These are phyloP conservation scores for Glyptemys insculpta DNA, from an alignment of 2,797 vertebrate genomes.

Conservation along the genomic window DNA sequence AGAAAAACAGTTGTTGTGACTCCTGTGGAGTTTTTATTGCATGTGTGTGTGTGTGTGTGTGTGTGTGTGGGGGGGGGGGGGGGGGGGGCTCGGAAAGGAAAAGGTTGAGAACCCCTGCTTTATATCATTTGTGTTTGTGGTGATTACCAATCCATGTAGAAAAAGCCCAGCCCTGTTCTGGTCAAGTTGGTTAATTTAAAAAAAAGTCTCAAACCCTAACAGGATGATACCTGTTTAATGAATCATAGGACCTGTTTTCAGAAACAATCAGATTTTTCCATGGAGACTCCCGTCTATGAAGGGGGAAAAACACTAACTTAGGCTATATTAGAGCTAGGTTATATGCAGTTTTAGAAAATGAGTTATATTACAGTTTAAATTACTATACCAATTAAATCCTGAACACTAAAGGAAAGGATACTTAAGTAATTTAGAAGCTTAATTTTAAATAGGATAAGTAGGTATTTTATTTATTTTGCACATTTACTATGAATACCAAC, in stretches of 20 bases:
- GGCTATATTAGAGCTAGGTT: conserved; percentile 54
- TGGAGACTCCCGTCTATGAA: conserved; percentile 92
- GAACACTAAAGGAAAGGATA: neutral
- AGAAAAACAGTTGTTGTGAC: too few species aligned
- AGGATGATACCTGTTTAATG: conserved; percentile 91
- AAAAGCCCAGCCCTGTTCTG: conserved; percentile 77
- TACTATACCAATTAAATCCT: conserved; percentile 10
- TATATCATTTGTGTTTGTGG: conserved; percentile 43
- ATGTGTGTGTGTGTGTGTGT: too few species aligned
- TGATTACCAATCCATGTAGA: conserved; percentile 83
- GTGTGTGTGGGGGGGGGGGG: too few species aligned
- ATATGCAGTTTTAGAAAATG: conserved; percentile 31
- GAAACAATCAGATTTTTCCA: conserved; percentile 93
- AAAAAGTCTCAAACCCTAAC: conserved; percentile 78
- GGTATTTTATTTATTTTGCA: neutral
- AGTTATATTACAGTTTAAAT: conserved; percentile 18
- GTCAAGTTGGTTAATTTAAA: conserved; percentile 69
- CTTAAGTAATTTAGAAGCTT: neutral
- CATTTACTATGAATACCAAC: neutral
- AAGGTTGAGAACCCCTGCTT: too few species aligned
- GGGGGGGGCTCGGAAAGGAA: too few species aligned
- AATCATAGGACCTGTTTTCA: conserved; percentile 89
- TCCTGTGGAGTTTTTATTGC: too few species aligned
- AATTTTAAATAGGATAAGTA: neutral
- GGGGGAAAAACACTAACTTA: conserved; percentile 88